phyloP scores from a whole-genome alignment of 2,888 invertebrate species.

The Meloe dianella region DNA sequence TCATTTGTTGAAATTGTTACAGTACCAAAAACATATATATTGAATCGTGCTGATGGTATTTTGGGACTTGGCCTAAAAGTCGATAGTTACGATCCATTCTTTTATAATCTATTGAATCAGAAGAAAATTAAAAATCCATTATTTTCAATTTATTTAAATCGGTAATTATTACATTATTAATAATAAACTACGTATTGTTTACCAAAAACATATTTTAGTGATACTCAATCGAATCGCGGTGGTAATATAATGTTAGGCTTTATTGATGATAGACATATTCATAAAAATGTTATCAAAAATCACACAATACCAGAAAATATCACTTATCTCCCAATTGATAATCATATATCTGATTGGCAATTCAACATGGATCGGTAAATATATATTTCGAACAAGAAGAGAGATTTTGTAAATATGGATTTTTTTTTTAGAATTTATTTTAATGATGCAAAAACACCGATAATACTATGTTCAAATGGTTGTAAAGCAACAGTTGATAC shows the following conservation, averaged over 20 bases:
- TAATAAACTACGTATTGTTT: too few species aligned
- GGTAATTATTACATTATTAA: too few species aligned
- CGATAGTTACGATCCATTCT: conserved; percentile 67
- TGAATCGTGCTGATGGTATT: conserved; percentile 75
- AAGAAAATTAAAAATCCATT: conserved; percentile 60
- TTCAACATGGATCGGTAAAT: conserved; percentile 73
- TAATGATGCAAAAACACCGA: conserved; percentile 13
- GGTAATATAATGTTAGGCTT: conserved; percentile 69
- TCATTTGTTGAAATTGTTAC: conserved; percentile 74
- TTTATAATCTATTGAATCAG: conserved; percentile 69
- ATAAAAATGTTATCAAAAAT: conserved; percentile 42
- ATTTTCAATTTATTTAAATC: conserved; percentile 75
- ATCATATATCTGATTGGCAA: conserved; percentile 67
- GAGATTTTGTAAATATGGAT: too few species aligned
- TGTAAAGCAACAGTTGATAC: conserved; percentile 59
- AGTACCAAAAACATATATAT: conserved; percentile 70
- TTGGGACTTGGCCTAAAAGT: conserved; percentile 69
- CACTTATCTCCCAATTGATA: conserved; percentile 66
- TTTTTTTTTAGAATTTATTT: not conserved
- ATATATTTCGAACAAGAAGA: too few species aligned
- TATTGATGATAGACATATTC: conserved; percentile 68
- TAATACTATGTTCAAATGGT: conserved; percentile 50
- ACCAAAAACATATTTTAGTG: conserved; percentile 56
- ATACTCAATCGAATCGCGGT: conserved; percentile 63
- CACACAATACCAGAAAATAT: conserved; percentile 61